A percentile compares a stretch with the other conserved stretches of the same genome.
These are phyloP conservation scores for Thymallus thymallus DNA, from an alignment of 2,113 vertebrate genomes.

Conservation along the genomic window DNA sequence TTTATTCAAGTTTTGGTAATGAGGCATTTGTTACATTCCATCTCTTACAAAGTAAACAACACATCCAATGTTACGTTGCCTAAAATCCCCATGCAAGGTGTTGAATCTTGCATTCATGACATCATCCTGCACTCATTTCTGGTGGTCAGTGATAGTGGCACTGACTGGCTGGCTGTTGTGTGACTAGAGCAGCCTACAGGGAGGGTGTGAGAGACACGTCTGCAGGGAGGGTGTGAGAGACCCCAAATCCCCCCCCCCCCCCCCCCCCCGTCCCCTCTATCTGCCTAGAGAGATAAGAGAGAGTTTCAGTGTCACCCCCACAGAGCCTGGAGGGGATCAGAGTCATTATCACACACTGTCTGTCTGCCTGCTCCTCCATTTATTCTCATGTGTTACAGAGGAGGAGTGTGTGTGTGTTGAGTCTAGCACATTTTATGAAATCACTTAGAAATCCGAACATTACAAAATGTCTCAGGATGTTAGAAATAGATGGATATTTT, in stretches of 20 bases:
- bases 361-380: conserved; percentile 2
- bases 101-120: neutral
- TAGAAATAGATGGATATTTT: no score
- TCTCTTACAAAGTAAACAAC: no score
- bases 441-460: no score
- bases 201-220: neutral
- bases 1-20: no score
- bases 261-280: neutral
- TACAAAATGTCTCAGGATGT: no score
- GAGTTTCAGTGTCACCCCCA: neutral
- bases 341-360: neutral
- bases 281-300: neutral
- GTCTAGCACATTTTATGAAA: no score
- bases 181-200: neutral
- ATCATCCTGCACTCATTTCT: neutral
- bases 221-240: no score
- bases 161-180: neutral
- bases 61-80: no score
- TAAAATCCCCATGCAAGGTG: no score
- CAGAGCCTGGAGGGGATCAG: neutral
- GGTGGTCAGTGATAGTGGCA: neutral
- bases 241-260: neutral
- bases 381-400: neutral
- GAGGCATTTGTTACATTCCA: no score
- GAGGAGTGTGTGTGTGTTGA: neutral